phyloP scores from a whole-genome alignment of 2,888 invertebrate genomes.

The Melinaea marsaeus region DNA sequence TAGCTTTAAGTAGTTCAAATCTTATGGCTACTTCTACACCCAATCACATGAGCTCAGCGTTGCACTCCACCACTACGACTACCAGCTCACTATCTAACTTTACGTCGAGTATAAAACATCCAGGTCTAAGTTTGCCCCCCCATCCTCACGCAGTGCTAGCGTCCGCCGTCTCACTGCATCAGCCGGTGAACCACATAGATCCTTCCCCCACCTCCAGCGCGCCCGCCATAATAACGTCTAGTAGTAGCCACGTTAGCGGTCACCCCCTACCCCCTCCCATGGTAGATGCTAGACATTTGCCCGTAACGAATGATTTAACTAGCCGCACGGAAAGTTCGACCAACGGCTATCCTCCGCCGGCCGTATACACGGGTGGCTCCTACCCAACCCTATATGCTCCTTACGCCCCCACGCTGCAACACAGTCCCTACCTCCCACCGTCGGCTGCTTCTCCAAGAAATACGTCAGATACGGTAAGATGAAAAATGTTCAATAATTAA shows the following conservation, averaged over 20 bases:
- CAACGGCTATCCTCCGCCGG: conserved; percentile 80
- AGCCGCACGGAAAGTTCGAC: conserved; percentile 66
- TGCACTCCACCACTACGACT: conserved; percentile 50
- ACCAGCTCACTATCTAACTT: conserved; percentile 58
- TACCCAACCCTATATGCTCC: conserved; percentile 87
- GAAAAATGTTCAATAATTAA: too few relatives aligned
- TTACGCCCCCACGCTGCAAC: conserved; percentile 83
- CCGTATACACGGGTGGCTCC: conserved; percentile 81
- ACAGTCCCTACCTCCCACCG: conserved; percentile 85
- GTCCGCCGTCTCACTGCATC: conserved; percentile 51
- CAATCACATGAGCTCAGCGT: conserved; percentile 53
- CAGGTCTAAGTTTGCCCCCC: conserved; percentile 51
- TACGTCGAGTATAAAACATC: conserved; percentile 58
- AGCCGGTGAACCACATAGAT: conserved; percentile 52
- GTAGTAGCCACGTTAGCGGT: conserved; percentile 49
- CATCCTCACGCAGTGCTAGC: conserved; percentile 48
- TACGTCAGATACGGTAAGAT: conserved; percentile 73
- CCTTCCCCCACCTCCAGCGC: conserved; percentile 46
- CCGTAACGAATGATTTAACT: conserved; percentile 71
- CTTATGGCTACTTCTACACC: conserved; percentile 51
- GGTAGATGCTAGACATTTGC: conserved; percentile 54
- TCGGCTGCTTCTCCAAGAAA: conserved; percentile 81
- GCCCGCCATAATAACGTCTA: conserved; percentile 47
- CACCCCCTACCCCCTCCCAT: conserved; percentile 58
- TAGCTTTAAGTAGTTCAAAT: conserved; percentile 50